phyloP scores from a whole-genome alignment of 2,888 invertebrate species.

The Hyppa rectilinea region DNA sequence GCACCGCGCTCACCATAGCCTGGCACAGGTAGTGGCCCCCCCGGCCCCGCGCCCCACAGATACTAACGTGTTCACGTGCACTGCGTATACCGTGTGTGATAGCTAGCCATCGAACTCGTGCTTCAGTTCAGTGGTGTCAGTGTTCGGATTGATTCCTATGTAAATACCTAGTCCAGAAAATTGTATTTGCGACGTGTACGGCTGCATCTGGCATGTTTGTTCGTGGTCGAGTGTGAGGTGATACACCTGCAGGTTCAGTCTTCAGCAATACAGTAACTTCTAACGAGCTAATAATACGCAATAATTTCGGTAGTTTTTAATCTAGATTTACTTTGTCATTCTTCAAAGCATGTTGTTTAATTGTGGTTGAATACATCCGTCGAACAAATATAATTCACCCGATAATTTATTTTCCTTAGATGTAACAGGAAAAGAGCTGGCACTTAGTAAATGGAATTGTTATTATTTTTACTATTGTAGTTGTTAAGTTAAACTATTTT shows the following conservation, averaged over 20 bases:
- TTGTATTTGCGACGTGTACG: constrained; percentile 50
- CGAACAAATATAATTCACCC: constrained; percentile 43
- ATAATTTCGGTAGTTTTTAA: constrained; percentile 42
- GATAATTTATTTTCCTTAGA: constrained; percentile 38
- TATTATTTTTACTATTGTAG: constrained; percentile 57
- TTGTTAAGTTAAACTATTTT: constrained; percentile 67
- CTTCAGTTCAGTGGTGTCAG: constrained; percentile 49
- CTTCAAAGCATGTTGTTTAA: constrained; percentile 46
- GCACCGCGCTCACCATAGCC: constrained; percentile 89
- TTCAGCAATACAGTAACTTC: constrained; percentile 44
- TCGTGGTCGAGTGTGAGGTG: constrained; percentile 24
- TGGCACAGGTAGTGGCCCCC: constrained; percentile 87
- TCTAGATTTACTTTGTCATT: constrained; percentile 33
- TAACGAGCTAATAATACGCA: constrained; percentile 33
- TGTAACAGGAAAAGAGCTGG: constrained; percentile 48
- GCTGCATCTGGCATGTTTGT: constrained; percentile 48
- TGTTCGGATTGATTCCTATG: constrained; percentile 53
- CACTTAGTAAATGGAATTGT: constrained; percentile 51
- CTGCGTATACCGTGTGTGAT: constrained; percentile 44
- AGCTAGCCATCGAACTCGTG: constrained; percentile 44
- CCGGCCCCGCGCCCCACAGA: constrained; percentile 43
- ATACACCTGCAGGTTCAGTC: constrained; percentile 27
- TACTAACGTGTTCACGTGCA: constrained; percentile 49
- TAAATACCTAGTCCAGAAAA: constrained; percentile 59
- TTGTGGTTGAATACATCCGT: constrained; percentile 39